Evolutionary conservation across 2,797 vertebrate species (phyloP).

Genomic region (Tragelaphus oryx): DNA sequence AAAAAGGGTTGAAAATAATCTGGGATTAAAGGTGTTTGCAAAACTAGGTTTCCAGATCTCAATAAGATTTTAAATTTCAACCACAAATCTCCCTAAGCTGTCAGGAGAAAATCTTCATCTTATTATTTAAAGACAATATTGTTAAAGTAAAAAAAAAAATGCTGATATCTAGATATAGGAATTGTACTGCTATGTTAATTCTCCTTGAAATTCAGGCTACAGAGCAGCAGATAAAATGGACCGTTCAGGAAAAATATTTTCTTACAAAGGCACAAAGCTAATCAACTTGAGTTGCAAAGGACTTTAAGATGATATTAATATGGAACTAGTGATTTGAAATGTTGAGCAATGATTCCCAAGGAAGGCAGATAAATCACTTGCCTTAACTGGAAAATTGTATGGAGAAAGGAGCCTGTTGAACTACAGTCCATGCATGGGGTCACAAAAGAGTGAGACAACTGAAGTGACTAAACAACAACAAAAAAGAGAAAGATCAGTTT

Average conservation of each 20-base stretch:
- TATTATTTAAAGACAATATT: conserved; percentile 1
- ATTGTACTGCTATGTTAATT: background rate
- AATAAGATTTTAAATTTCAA: conserved; percentile 10
- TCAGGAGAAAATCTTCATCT: background rate
- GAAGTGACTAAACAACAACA: background rate
- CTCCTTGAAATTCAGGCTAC: background rate
- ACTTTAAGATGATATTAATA: conserved; percentile 31
- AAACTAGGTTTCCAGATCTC: background rate
- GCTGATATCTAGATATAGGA: conserved; percentile 7
- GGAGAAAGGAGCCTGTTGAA: background rate
- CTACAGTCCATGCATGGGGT: background rate
- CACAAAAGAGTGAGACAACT: background rate
- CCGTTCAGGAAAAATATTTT: background rate
- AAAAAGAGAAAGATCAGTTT: background rate
- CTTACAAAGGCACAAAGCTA: conserved; percentile 13
- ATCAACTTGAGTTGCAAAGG: conserved; percentile 8
- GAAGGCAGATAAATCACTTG: conserved; percentile 34
- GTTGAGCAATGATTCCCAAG: conserved; percentile 10
- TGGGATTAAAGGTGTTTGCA: background rate
- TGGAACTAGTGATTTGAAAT: background rate
- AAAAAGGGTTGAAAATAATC: background rate
- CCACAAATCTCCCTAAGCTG: background rate
- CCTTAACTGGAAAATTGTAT: background rate
- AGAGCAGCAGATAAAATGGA: background rate
- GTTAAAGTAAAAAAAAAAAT: conserved; percentile 27